Percentiles rank a stretch among this genome's conserved stretches.
These are phyloP conservation scores for Odontomyia ornata DNA, from an alignment of 2,888 invertebrate genomes.

Conservation along the genomic window DNA sequence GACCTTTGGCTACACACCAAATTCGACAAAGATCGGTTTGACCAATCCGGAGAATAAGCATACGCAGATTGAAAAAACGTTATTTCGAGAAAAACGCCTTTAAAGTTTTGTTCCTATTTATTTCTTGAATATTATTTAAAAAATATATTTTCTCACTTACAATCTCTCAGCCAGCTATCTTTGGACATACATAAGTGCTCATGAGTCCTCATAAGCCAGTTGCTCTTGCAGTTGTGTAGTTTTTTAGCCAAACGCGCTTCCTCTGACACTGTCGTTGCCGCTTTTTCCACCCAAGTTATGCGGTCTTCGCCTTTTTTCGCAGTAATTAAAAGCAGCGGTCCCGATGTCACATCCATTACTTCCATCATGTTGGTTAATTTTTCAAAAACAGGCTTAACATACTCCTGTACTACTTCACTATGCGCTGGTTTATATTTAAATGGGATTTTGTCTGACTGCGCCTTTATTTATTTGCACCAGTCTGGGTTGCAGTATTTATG, in stretches of 20 bases:
- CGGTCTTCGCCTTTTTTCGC: background rate
- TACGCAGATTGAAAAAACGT: background rate
- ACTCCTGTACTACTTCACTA: background rate
- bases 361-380: constrained; percentile 3
- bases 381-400: constrained; percentile 6
- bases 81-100: background rate
- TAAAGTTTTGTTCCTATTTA: background rate
- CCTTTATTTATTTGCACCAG: constrained; percentile 5
- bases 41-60: background rate
- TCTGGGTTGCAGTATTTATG: background rate
- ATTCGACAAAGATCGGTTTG: background rate
- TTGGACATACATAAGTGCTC: background rate
- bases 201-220: background rate
- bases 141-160: background rate
- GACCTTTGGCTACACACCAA: background rate
- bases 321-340: background rate
- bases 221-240: background rate
- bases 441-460: background rate
- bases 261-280: too few relatives aligned
- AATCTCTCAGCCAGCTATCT: background rate
- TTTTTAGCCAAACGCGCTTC: too few relatives aligned
- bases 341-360: background rate
- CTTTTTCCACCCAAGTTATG: background rate
- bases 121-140: background rate
- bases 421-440: background rate